Evolutionary conservation across 23 tunicate genomes (phyloP).

Genomic region (Trididemnum nubilum): DNA sequence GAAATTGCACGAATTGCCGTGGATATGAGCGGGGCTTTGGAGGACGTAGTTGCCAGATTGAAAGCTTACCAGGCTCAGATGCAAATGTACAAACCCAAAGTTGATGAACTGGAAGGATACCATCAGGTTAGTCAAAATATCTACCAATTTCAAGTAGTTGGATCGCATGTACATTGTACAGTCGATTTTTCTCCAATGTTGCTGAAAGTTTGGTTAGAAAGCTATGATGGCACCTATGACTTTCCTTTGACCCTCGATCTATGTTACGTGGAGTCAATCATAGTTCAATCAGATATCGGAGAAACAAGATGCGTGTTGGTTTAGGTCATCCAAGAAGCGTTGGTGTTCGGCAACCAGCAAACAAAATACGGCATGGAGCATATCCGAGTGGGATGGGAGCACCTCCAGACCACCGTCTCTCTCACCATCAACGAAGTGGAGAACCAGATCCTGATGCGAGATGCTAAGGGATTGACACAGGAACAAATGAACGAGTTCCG

Average conservation of each 20-base stretch:
- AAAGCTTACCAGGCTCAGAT: conserved; percentile 70
- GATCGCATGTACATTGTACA: too few species aligned
- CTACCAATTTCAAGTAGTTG: too few species aligned
- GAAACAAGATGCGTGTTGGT: too few species aligned
- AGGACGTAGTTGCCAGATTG: conserved; percentile 60
- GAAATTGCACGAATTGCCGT: conserved; percentile 79
- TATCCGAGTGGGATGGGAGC: conserved; percentile 96
- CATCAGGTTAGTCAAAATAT: conserved; percentile 84
- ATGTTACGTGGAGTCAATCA: too few species aligned
- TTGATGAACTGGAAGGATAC: conserved; percentile 72
- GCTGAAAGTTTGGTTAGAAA: too few species aligned
- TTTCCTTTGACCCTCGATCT: too few species aligned
- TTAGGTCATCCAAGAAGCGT: conserved; percentile 74
- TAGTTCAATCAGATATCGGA: too few species aligned
- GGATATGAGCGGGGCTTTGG: conserved; percentile 89
- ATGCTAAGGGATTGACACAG: conserved; percentile 98
- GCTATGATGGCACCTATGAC: too few species aligned
- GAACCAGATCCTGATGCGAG: conserved; percentile 99
- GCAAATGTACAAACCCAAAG: conserved; percentile 47
- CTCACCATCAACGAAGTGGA: conserved; percentile 98
- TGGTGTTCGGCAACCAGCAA: conserved; percentile 81
- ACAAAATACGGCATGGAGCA: conserved; percentile 96
- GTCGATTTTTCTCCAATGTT: too few species aligned
- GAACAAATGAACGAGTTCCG: conserved; percentile 99
- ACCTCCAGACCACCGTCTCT: conserved; percentile 76